Conservation (phyloP, 1,140 invertebrate species). For the Mesaphorura yosii region DNA sequence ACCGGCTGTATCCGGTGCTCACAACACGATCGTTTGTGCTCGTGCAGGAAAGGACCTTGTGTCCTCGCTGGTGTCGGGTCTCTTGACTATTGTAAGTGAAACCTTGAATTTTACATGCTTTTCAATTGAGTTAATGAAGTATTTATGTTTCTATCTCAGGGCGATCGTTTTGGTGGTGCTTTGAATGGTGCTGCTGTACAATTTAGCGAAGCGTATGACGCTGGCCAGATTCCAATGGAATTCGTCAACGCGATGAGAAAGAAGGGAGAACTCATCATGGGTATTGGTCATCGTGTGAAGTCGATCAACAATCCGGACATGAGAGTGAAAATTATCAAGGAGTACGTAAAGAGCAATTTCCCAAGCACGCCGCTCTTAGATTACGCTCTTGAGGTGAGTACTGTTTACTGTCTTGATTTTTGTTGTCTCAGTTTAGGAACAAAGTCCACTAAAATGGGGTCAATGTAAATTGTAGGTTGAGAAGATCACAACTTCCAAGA, state of each 20-base stretch:
- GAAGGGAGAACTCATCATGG: slow-evolving; percentile 96
- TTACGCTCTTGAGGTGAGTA: slow-evolving; percentile 74
- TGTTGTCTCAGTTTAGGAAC: too few relatives aligned
- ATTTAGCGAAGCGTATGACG: slow-evolving; percentile 91
- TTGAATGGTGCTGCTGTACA: slow-evolving; percentile 90
- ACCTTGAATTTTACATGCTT: too few relatives aligned
- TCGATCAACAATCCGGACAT: slow-evolving; percentile 99
- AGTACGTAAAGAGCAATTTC: slow-evolving; percentile 89
- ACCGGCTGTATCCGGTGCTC: slow-evolving; percentile 95
- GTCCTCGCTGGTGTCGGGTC: slow-evolving; percentile 86
- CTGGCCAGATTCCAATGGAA: slow-evolving; percentile 88
- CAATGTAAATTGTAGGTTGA: slow-evolving; percentile 70
- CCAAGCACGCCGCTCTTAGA: slow-evolving; percentile 80
- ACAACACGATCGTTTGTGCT: slow-evolving; percentile 98
- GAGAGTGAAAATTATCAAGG: slow-evolving; percentile 89
- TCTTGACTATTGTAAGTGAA: slow-evolving; percentile 84
- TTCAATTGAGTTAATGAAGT: too few relatives aligned
- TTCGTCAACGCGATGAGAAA: slow-evolving; percentile 97
- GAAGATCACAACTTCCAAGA: slow-evolving; percentile 97
- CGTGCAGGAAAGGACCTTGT: slow-evolving; percentile 97
- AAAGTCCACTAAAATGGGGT: too few relatives aligned
- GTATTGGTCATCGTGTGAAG: slow-evolving; percentile 96
- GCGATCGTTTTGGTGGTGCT: slow-evolving; percentile 96
- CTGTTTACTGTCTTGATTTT: background rate
- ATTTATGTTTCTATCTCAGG: slow-evolving; percentile 44